phyloP scores from a whole-genome alignment of 2,888 invertebrate species.

The Heliothis peltigera region DNA sequence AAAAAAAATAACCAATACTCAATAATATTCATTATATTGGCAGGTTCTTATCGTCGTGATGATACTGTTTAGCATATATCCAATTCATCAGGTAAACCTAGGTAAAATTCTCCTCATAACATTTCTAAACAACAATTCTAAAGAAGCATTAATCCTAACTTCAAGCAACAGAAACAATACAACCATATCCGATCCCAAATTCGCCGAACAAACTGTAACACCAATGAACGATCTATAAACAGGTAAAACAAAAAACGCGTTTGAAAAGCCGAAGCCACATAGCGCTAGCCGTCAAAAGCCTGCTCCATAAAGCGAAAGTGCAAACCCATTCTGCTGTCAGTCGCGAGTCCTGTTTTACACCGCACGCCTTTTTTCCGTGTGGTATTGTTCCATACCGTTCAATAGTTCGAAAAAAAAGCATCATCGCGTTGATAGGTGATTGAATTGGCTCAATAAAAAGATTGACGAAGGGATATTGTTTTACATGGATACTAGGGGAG shows the following conservation, averaged over 20 bases:
- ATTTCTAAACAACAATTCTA: too few species aligned
- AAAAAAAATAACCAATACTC: too few species aligned
- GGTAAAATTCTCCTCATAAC: too few species aligned
- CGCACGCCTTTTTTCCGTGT: slow-evolving; percentile 17
- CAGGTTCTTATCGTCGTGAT: too few species aligned
- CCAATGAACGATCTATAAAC: slow-evolving; percentile 16
- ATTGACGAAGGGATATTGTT: background rate
- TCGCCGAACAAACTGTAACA: background rate
- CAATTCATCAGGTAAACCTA: too few species aligned
- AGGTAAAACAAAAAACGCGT: slow-evolving; percentile 41
- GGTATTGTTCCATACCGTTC: slow-evolving; percentile 36
- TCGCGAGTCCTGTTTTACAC: slow-evolving; percentile 40
- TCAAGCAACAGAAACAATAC: too few species aligned
- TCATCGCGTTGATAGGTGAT: slow-evolving; percentile 20
- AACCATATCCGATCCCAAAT: background rate
- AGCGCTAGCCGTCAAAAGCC: slow-evolving; percentile 53
- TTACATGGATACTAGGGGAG: too few species aligned
- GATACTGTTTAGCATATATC: too few species aligned
- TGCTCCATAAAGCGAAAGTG: slow-evolving; percentile 49
- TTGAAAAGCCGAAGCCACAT: slow-evolving; percentile 36
- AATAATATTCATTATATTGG: too few species aligned
- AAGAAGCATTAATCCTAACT: too few species aligned
- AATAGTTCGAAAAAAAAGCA: slow-evolving; percentile 17
- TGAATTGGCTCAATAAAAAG: slow-evolving; percentile 15
- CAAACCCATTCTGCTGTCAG: slow-evolving; percentile 55